Base-by-base conservation (phyloP, 2,888 invertebrate genomes). In the Scaeva pyrastri region DNA sequence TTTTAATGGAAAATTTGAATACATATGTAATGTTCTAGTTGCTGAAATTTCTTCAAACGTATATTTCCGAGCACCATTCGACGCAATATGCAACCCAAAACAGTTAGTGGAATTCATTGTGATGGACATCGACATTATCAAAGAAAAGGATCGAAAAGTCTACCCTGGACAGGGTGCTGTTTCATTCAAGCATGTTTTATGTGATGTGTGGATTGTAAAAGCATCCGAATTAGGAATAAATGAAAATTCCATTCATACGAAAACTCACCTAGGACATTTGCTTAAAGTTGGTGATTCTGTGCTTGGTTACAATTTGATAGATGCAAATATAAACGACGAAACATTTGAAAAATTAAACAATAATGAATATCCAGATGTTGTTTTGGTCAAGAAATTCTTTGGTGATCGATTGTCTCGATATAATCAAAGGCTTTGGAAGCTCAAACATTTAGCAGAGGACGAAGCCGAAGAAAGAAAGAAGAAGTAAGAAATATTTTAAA, bases 171-270 rank as follows among this genome's bases (percentile, higher is more conserved):
- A 98, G 93, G 98, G 98, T 2, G 94, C 95, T 71, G 94, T 98
- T 75, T 98, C 98, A 0, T 94, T 94, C 77, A 97, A 96, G 93
- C 98, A 99, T 92, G 95, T 96, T 3, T 93, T 98, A 66, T 96
- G 98, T 6, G 99, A 99, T 92, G 96, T 97, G 39, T 99, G 98
- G 98, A 95, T 99, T 1, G 97, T 98, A 0, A 96, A 96, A 91
- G 95, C 97, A 19, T 96, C 96, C 74, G 97, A 98, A 89, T 93
- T 98, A 66, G 99, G 99, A 0, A 93, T 96, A 1, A 96, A 95
- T 86, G 96, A 97, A 55, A 97, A 95, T 89, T 95, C 96, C 0
- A 95, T 97, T 88, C 98, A 98, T 91, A 95, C 97, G 8, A 95
- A 96, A 88, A 98, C 98, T 2, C 99, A 99, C 93, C 93, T 99